phyloP scores from a whole-genome alignment of 2,113 vertebrate genomes.

The Malurus elegans region DNA sequence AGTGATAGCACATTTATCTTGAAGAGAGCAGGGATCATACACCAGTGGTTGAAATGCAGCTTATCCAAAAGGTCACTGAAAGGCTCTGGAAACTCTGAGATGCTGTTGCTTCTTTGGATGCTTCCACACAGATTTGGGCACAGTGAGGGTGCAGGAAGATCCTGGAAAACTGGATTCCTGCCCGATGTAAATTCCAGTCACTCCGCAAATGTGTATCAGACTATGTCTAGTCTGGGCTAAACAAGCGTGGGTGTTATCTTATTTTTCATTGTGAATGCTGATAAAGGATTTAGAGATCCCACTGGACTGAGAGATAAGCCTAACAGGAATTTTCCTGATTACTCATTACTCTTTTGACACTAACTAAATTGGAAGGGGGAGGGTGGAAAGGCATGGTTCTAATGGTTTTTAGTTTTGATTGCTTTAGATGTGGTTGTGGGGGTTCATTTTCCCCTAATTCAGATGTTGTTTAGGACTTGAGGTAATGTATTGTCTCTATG shows the following conservation, averaged over 20 bases:
- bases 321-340: conserved; percentile 25
- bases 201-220: neutral
- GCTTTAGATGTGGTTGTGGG: neutral
- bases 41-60: neutral
- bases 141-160: neutral
- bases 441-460: neutral
- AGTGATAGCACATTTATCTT: neutral
- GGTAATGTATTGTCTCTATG: neutral
- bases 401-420: neutral
- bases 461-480: neutral
- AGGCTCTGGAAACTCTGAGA: neutral
- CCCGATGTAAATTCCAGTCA: neutral
- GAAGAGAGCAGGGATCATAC: neutral
- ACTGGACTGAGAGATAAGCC: conserved; percentile 35
- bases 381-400: neutral
- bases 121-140: neutral
- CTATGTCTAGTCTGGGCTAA: neutral
- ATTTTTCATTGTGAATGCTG: conserved; percentile 28
- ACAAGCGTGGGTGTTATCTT: neutral
- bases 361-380: conserved; percentile 13
- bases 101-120: neutral
- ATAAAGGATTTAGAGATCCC: conserved; percentile 38
- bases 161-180: neutral
- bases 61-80: neutral
- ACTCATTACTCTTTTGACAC: conserved; percentile 45